Base-by-base conservation (phyloP, 2,888 invertebrate genomes). In the Eustalomyia histrio region DNA sequence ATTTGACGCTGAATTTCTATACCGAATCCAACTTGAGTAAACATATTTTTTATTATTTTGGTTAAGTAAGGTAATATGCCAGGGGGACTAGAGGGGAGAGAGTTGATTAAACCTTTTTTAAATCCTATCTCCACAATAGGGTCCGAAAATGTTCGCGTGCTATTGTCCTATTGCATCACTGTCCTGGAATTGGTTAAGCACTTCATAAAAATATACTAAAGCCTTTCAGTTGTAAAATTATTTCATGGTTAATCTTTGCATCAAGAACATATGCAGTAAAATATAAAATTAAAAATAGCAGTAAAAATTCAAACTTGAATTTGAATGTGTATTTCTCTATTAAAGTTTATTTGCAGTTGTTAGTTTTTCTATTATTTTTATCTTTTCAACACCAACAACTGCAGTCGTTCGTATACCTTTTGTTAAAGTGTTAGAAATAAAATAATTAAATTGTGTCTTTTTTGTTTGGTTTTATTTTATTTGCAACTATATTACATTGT, bases 381-480 rank as follows among this genome's bases (percentile, higher is more conserved):
- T 12, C 47, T 17, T 24, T 29, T 18, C 0, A 21, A 10, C 7
- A 4, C 69, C 69, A 76, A 14, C 39, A 39, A 39, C 21, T 76
- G 55, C 29, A 63, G 55, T 29, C 29, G 29, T 17, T 50, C 61
- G 29, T 43, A 33, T 29, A 29, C 35, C 58, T 29, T 67, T 60
- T 60, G 29, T 29, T 55, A 52, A 68, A 79, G 57, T 68, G 50
- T 64, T 73, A 18, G 52, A 68, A 69, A 69, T 79, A 43, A 79
- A 64, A 47, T 65, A 75, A 79, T 79, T 79, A 75, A 79, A 75
- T 74, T 71, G 65, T 75, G 55, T 69, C 57, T 43, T 58, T 79
- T 79, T 39, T 53, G 33, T 43, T 57, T 16, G n/a, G n/a, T n/a
- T n/a, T n/a, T n/a, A n/a, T n/a, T n/a, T 57, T 50, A 18, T 65